These are phyloP conservation scores for Agriopis leucophaearia DNA, from an alignment of 2,888 invertebrate genomes.

Conservation along the genomic window DNA sequence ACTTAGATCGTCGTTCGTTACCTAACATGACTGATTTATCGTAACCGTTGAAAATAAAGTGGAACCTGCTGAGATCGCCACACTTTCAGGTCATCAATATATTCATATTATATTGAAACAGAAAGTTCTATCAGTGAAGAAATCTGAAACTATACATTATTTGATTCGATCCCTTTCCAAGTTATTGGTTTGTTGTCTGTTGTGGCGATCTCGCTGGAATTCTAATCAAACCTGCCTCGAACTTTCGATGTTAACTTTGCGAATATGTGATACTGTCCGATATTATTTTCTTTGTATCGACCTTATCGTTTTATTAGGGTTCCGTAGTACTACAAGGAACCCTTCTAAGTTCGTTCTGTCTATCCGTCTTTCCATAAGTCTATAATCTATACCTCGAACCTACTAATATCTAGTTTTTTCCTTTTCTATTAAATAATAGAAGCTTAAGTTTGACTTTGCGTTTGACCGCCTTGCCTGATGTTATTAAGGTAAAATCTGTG, in stretches of 20 bases:
- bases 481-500: no score
- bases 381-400: no score
- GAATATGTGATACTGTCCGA: constrained; percentile 21
- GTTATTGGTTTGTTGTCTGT: constrained; percentile 37
- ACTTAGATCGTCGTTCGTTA: neutral
- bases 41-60: no score
- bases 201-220: constrained; percentile 24
- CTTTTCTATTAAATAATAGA: no score
- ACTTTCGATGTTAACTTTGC: constrained; percentile 31
- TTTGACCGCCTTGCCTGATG: no score
- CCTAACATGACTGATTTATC: neutral
- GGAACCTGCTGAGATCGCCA: no score
- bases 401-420: no score
- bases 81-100: neutral
- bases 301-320: constrained; percentile 17
- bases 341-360: no score
- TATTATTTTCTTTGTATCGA: constrained; percentile 21
- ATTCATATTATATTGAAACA: constrained; percentile 20
- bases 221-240: constrained; percentile 27
- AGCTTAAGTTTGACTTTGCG: no score
- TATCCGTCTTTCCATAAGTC: no score
- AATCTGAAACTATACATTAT: constrained; percentile 33
- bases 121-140: constrained; percentile 20
- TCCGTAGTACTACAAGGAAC: no score
- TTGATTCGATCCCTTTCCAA: constrained; percentile 26